Conservation (phyloP, 1,140 invertebrate species). For the Druon quercuslanigerum region DNA sequence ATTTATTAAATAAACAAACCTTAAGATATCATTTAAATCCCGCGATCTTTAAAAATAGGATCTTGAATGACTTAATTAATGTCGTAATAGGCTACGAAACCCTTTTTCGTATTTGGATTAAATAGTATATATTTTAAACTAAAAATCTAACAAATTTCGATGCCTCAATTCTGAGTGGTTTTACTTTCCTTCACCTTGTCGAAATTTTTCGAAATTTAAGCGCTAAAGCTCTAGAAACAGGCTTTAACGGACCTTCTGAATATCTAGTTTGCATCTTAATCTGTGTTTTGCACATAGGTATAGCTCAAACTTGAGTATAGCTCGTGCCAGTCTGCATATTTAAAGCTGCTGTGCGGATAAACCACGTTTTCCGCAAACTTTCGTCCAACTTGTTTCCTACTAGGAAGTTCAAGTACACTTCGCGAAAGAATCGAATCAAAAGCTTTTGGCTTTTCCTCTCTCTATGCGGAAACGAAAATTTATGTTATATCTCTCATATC, state of each 20-base stretch:
- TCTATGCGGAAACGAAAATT: not conserved
- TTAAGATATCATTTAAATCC: no score
- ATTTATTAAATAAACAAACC: no score
- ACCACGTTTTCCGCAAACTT: not conserved
- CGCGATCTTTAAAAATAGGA: no score
- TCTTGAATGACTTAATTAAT: no score
- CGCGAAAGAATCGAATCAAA: slow-evolving; percentile 14
- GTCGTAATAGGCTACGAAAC: no score
- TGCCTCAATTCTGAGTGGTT: no score
- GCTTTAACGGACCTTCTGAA: not conserved
- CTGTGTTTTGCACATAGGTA: slow-evolving; percentile 1
- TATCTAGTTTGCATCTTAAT: not conserved
- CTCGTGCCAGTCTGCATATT: slow-evolving; percentile 5
- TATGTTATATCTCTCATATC: not conserved
- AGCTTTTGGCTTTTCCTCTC: not conserved
- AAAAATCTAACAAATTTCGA: no score
- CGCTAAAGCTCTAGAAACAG: not conserved
- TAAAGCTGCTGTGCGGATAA: not conserved
- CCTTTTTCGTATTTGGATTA: no score
- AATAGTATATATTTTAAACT: no score
- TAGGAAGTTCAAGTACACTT: slow-evolving; percentile 1
- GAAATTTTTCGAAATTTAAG: not conserved
- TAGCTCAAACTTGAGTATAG: not conserved
- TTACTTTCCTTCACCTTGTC: no score
- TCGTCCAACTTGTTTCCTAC: not conserved